Conservation (phyloP, 2,113 vertebrate genomes). For the Campylomormyrus numenius region DNA sequence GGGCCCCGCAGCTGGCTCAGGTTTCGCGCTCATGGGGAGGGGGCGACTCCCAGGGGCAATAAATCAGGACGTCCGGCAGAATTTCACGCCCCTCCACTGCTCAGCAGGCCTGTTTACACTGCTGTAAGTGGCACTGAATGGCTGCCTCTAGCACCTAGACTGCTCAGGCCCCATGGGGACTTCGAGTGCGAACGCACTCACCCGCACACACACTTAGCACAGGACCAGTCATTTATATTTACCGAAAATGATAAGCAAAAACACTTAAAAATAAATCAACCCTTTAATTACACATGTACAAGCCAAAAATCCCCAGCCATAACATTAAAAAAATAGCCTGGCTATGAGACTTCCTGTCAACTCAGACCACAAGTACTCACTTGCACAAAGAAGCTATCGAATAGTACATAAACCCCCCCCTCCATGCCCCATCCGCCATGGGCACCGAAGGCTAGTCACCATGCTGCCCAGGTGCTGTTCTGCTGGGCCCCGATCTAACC, state of each 20-base stretch:
- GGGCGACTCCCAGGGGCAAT: constrained; percentile 56
- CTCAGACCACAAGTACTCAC: not conserved
- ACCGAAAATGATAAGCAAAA: not conserved
- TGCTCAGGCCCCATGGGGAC: constrained; percentile 13
- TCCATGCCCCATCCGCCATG: not conserved
- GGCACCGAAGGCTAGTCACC: not conserved
- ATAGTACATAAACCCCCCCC: not conserved
- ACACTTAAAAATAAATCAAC: not conserved
- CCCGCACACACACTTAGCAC: constrained; percentile 1
- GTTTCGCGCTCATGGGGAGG: constrained; percentile 50
- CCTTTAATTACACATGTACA: not conserved
- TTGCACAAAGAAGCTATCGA: not conserved
- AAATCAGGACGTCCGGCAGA: constrained; percentile 58
- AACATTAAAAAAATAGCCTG: not conserved
- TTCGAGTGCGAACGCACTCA: not conserved
- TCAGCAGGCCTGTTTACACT: constrained; percentile 63
- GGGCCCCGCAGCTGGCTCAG: constrained; percentile 38
- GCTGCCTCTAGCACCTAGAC: constrained; percentile 40
- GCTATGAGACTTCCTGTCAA: not conserved
- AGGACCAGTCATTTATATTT: not conserved
- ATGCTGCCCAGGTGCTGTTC: constrained; percentile 1
- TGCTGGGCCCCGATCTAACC: constrained; percentile 8
- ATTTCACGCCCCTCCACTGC: constrained; percentile 62
- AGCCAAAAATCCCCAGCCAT: not conserved
- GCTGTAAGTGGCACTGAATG: constrained; percentile 55